Evolutionary conservation across 2,113 vertebrate species (phyloP).

Genomic region (Budorcas taxicolor): DNA sequence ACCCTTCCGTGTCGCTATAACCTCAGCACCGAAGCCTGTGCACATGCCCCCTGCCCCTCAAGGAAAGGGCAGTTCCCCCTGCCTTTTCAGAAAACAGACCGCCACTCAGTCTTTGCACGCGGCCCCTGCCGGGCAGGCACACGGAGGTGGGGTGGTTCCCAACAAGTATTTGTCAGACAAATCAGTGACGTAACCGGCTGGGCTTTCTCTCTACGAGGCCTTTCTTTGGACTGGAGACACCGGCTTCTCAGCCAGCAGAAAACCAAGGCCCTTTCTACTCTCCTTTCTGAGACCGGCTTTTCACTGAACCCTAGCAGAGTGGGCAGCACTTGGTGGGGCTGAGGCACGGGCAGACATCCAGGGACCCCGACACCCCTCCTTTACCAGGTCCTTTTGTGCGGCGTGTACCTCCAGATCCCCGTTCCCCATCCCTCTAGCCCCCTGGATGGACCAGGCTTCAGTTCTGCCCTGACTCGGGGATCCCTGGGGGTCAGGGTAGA

Average conservation of each 20-base stretch:
- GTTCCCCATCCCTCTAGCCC: background rate
- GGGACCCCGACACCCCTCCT: background rate
- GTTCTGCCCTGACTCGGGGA: background rate
- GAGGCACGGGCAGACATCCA: accelerated
- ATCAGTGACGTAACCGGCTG: background rate
- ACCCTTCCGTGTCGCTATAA: background rate
- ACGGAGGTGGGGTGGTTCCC: background rate
- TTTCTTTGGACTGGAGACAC: background rate
- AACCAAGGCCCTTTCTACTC: background rate
- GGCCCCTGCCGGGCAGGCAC: background rate
- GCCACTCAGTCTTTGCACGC: accelerated
- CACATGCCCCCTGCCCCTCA: background rate
- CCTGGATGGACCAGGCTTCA: background rate
- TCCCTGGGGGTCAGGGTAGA: background rate
- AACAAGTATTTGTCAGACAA: background rate
- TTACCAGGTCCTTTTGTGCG: background rate
- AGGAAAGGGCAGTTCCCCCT: accelerated
- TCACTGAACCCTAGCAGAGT: background rate
- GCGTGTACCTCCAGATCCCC: background rate
- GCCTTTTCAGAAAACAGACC: background rate
- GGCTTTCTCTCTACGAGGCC: background rate
- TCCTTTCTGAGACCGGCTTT: background rate
- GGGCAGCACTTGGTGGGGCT: no score
- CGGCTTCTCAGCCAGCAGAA: background rate
- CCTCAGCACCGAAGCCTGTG: background rate